Base-by-base conservation (phyloP, 1,140 invertebrate species). In the Coelopa frigida region DNA sequence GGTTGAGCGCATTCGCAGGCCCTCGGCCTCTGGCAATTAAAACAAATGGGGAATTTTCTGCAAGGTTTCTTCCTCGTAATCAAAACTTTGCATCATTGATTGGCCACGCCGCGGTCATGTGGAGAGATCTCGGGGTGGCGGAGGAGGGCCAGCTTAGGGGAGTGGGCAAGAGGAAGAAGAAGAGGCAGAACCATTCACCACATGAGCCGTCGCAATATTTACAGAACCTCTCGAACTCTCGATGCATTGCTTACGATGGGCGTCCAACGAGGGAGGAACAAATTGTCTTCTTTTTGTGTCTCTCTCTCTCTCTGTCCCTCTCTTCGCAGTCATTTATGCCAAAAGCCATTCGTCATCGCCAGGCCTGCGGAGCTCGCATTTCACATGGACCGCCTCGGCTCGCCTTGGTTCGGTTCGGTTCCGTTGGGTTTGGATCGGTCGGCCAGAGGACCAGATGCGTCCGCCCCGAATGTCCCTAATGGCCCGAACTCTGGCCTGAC, bases 41-140 rank as follows among this genome's bases (percentile, higher is more conserved):
- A 45, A 46, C 22, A 46, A 46, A 46, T 46, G 44, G 20, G 22
- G 11, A 46, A 37, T 46, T 46, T 46, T 46, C 44, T 46, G 44
- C 35, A 32, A 46, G 29, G 38, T 37, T 46, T 38, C 32, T 27
- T 46, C 38, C 26, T 22, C 23, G 7, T 46, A 46, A 46, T 46
- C 44, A 35, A 46, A 46, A 37, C 21, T 38, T 46, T 27, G 44
- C 44, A 46, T 46, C 35, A 33, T 21, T 35, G 33, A 46, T 46
- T 24, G 44, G 24, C 23, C 14, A n/a, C 23, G 44, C 32, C 14
- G 8, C 8, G 14, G 1, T 22, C 15, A 12, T 7, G 0, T 3
- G 3, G 3, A 21, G 29, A 17, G 14, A 1, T 7, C n/a, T n/a
- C n/a, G n/a, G n/a, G n/a, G n/a, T n/a, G n/a, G n/a, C n/a, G n/a